phyloP scores from a whole-genome alignment of 2,888 invertebrate species.

The Himalopsyche anomala region DNA sequence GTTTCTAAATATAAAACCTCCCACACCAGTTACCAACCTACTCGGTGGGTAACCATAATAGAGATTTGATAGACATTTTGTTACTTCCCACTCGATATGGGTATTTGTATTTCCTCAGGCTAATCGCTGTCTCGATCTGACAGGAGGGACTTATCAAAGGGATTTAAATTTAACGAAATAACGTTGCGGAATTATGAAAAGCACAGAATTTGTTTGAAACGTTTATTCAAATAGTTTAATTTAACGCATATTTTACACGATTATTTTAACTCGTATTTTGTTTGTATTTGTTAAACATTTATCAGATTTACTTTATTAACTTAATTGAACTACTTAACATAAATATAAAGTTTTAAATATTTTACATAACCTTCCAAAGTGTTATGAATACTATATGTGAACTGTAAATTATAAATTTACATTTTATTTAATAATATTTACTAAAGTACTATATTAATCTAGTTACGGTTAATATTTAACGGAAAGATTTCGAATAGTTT shows the following conservation, averaged over 20 bases:
- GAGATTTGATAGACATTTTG: constrained; percentile 16
- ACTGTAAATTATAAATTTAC: too few relatives aligned
- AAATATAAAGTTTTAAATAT: too few relatives aligned
- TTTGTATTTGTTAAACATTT: background rate
- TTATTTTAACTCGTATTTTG: background rate
- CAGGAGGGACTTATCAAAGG: constrained; percentile 11
- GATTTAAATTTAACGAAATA: constrained; percentile 9
- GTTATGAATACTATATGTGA: too few relatives aligned
- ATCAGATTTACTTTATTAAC: background rate
- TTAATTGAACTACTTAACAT: too few relatives aligned
- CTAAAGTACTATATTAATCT: too few relatives aligned
- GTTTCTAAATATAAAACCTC: background rate
- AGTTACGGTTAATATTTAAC: too few relatives aligned
- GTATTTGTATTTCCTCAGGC: constrained; percentile 11
- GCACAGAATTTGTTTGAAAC: background rate
- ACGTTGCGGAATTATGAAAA: constrained; percentile 5
- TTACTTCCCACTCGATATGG: background rate
- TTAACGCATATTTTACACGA: background rate
- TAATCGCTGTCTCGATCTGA: constrained; percentile 22
- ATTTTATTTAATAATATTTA: too few relatives aligned
- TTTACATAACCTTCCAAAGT: too few relatives aligned
- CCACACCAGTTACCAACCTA: background rate
- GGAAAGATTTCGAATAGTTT: too few relatives aligned
- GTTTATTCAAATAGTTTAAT: constrained; percentile 14
- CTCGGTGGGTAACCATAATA: background rate